phyloP scores from a whole-genome alignment of 2,888 invertebrate species.

The Geotrupes spiniger region DNA sequence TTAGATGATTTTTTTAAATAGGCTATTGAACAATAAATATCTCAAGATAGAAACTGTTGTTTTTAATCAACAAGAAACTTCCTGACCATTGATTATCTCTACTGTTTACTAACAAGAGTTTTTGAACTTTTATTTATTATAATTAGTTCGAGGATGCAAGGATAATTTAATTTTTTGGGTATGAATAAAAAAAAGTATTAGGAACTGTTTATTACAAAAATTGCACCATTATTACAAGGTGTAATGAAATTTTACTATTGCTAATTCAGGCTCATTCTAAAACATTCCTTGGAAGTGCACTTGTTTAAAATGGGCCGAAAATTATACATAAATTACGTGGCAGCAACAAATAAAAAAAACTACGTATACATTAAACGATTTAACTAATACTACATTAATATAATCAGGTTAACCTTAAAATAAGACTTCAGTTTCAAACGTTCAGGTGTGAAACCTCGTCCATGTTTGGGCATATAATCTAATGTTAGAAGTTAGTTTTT shows the following conservation, averaged over 20 bases:
- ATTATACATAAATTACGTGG: conserved; percentile 10
- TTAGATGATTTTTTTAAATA: conserved; percentile 9
- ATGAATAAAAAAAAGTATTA: no score
- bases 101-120: no score
- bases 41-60: no score
- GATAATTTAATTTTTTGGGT: no score
- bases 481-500: conserved; percentile 1
- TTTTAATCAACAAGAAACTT: no score
- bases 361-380: conserved; percentile 16
- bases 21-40: no score
- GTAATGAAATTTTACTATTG: conserved; percentile 22
- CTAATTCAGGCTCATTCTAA: conserved; percentile 14
- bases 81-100: no score
- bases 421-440: conserved; percentile 1
- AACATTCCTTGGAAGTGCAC: no score
- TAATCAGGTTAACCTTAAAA: neutral
- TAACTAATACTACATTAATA: conserved; percentile 7
- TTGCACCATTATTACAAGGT: conserved; percentile 32
- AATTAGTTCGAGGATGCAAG: no score
- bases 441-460: neutral
- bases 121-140: no score
- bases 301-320: conserved; percentile 13
- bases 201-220: conserved; percentile 34
- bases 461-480: conserved; percentile 3
- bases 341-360: conserved; percentile 12